Evolutionary conservation across 2,113 vertebrate genomes (phyloP).

Genomic region (Odobenus rosmarus): DNA sequence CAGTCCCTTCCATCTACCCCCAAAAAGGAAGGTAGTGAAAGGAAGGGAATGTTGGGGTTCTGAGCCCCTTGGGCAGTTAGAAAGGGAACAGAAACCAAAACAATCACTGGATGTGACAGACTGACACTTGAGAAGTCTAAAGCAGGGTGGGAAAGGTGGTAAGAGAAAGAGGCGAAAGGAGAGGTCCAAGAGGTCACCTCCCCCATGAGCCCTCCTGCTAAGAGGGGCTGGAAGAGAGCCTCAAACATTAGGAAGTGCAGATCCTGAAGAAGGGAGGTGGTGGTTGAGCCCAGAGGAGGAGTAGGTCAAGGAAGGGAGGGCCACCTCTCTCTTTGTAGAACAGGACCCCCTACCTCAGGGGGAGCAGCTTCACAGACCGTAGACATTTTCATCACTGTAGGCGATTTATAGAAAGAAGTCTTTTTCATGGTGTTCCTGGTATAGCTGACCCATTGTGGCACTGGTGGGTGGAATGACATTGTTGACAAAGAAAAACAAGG

Average conservation of each 20-base stretch:
- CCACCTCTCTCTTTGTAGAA: constrained; percentile 67
- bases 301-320: constrained; percentile 26
- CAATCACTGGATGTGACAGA: constrained; percentile 59
- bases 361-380: constrained; percentile 87
- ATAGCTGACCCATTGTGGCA: constrained; percentile 95
- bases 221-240: constrained; percentile 37
- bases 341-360: constrained; percentile 34
- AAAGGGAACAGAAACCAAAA: constrained; percentile 72
- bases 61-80: no score
- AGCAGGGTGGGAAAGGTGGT: constrained; percentile 1
- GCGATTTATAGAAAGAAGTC: constrained; percentile 98
- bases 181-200: neutral
- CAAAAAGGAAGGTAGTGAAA: no score
- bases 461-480: constrained; percentile 97
- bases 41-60: no score
- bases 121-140: constrained; percentile 58
- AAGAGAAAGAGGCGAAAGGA: constrained; percentile 13
- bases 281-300: constrained; percentile 45
- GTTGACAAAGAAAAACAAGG: constrained; percentile 97
- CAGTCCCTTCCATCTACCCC: no score
- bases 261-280: constrained; percentile 58
- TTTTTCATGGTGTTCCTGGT: constrained; percentile 97
- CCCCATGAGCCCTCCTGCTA: neutral
- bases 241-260: constrained; percentile 68
- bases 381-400: constrained; percentile 97